Conservation (phyloP, 2,888 invertebrate genomes). For the Prostheceraeus crozeri region DNA sequence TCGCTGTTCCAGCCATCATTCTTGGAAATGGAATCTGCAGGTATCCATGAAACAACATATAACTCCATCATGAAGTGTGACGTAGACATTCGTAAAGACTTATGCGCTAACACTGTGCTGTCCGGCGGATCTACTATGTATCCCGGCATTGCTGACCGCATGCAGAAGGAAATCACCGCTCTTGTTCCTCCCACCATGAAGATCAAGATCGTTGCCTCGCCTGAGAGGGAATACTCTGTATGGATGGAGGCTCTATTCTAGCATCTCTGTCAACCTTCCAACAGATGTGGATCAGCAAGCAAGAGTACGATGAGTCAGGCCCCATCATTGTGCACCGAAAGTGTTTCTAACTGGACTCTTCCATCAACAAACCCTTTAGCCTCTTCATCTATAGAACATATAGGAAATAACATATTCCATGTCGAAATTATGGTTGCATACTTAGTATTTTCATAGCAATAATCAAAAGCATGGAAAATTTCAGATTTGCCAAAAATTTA, state of each 20-base stretch:
- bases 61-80: conserved; percentile 56
- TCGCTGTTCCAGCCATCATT: conserved; percentile 54
- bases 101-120: conserved; percentile 64
- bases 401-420: too few species aligned
- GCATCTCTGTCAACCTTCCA: conserved; percentile 79
- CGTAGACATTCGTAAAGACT: conserved; percentile 54
- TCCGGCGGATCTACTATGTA: conserved; percentile 92
- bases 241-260: conserved; percentile 92
- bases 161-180: conserved; percentile 92
- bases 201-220: conserved; percentile 71
- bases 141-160: conserved; percentile 89
- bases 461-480: too few species aligned
- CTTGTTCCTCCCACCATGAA: conserved; percentile 65
- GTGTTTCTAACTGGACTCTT: conserved; percentile 60
- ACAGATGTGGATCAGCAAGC: conserved; percentile 90
- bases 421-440: too few species aligned
- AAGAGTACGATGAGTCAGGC: conserved; percentile 81
- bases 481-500: too few species aligned
- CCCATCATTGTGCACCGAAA: conserved; percentile 60
- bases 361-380: too few species aligned
- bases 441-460: too few species aligned
- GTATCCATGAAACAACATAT: conserved; percentile 54
- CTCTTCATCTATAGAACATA: too few species aligned
- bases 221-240: conserved; percentile 81
- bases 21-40: conserved; percentile 43